Evolutionary conservation across 2,797 vertebrate species (phyloP).

Genomic region (Chrysocyon brachyurus): DNA sequence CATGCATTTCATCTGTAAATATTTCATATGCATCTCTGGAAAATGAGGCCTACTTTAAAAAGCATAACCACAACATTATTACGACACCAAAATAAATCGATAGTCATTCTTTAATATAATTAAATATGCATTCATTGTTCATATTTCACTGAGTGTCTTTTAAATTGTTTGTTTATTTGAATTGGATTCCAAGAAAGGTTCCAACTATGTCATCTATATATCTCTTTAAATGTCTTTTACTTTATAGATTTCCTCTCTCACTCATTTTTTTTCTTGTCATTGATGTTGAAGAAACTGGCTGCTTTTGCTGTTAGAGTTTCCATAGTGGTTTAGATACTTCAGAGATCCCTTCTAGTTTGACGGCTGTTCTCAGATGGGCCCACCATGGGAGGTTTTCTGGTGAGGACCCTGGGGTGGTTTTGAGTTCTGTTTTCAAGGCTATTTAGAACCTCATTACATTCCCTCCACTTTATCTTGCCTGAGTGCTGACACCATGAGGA

Average conservation of each 20-base stretch:
- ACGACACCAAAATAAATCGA: neutral
- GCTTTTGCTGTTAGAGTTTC: neutral
- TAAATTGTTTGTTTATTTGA: conserved; percentile 23
- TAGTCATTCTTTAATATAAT: conserved; percentile 25
- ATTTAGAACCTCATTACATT: neutral
- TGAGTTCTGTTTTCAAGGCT: neutral
- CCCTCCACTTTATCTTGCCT: neutral
- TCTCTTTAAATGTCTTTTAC: conserved; percentile 36
- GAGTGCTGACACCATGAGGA: neutral
- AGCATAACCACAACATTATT: neutral
- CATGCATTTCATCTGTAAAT: neutral
- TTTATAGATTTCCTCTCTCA: neutral
- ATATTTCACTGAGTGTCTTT: neutral
- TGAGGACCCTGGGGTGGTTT: neutral
- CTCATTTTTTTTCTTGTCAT: neutral
- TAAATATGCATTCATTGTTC: neutral
- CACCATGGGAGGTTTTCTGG: neutral
- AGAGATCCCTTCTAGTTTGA: neutral
- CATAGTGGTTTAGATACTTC: neutral
- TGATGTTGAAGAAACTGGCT: neutral
- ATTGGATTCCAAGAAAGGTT: neutral
- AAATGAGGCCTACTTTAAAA: neutral
- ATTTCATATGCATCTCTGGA: neutral
- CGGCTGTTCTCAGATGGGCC: neutral
- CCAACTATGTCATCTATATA: neutral